Base-by-base conservation (phyloP, 2,113 vertebrate species). In the Leucopsar rothschildi region DNA sequence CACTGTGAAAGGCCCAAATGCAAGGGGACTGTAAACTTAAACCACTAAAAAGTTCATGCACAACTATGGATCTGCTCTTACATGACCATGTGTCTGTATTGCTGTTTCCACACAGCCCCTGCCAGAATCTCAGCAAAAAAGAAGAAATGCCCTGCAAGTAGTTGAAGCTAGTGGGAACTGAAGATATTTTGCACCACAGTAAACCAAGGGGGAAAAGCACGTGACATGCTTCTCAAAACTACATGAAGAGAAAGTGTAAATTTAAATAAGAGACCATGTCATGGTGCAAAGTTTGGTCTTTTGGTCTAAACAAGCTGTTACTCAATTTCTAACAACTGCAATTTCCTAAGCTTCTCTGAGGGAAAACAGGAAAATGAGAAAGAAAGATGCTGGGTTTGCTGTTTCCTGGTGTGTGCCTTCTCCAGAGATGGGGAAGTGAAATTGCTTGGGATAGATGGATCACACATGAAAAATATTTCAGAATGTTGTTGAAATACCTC, bases 401-500 rank as follows among this genome's bases (percentile, higher is more conserved):
- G 27, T 82, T 95, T 93, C 72, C 55, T 69, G 33, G 35, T 87
- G n/a, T n/a, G n/a, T n/a, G 87, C 70, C 73, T 28, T 78, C 84
- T 77, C 24, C 71, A 80, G 47, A 65, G 64, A 73, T 14, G 24
- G 52, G 82, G 93, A 96, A 95, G 55, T 93, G 75, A 96, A 94
- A 94, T 52, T 81, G 63, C 82, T 82, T 66, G 39, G 45, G 29
- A 28, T 47, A 55, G 63, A 23, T 25, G 42, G 40, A 80, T 82
- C 50, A 25, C 19, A 44, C 60, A n/a, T 59, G 25, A 50, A 50
- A 95, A 94, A 73, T 59, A 50, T 29, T 80, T 27, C 3, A 39
- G 20, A 69, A 64, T 13, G 2, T 6, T 16, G 13, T 2, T 52
- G 39, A 71, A 75, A 75, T 28, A 20, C 21, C 49, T 82, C 0